These are phyloP conservation scores for Hozukius guyotensis DNA, from an alignment of 2,797 vertebrate genomes.

Conservation along the genomic window DNA sequence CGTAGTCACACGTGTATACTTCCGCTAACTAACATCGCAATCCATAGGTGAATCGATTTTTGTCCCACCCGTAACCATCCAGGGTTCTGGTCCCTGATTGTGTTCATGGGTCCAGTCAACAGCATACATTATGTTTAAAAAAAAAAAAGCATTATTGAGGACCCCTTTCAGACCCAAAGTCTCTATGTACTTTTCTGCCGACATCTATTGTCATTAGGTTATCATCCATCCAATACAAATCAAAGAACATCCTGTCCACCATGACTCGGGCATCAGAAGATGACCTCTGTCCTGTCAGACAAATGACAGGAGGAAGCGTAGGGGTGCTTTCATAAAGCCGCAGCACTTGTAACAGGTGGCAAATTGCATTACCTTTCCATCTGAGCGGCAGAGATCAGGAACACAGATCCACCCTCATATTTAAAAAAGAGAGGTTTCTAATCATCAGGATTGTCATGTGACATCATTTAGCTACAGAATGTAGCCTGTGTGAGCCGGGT, in stretches of 20 bases:
- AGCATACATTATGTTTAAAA: not conserved
- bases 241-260: conserved; percentile 67
- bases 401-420: conserved; percentile 78
- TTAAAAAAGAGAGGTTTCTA: conserved; percentile 81
- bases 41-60: too few species aligned
- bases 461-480: conserved; percentile 81
- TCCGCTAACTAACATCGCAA: too few species aligned
- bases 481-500: conserved; percentile 73
- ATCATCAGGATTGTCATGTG: conserved; percentile 84
- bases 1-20: too few species aligned
- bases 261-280: conserved; percentile 67
- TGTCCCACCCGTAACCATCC: not conserved
- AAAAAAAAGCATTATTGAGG: not conserved
- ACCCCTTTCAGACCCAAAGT: conserved; percentile 16
- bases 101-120: not conserved
- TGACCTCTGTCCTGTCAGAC: conserved; percentile 77
- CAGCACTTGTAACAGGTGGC: conserved; percentile 84
- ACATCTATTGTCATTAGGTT: conserved; percentile 62
- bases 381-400: conserved; percentile 76
- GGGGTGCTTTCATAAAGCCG: conserved; percentile 82
- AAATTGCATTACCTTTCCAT: conserved; percentile 84
- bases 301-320: conserved; percentile 80
- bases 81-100: not conserved
- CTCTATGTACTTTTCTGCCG: conserved; percentile 25
- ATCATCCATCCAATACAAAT: conserved; percentile 70